A percentile compares a stretch with the other conserved stretches of the same genome.
Conservation (phyloP, 2,113 vertebrate species). For the Sigmodon hispidus region DNA sequence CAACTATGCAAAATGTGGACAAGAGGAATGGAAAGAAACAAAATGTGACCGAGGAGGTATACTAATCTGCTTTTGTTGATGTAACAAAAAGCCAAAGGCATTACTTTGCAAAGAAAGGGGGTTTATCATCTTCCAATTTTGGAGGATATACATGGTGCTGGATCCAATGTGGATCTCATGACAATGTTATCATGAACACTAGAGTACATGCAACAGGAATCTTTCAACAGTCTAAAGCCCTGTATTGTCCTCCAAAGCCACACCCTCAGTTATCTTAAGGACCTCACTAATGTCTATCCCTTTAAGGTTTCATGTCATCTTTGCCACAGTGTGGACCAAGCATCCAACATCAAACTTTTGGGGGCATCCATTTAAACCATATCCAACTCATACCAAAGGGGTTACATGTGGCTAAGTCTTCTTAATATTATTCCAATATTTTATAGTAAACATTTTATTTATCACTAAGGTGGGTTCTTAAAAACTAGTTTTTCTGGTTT, state of each 20-base stretch:
- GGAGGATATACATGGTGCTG: neutral
- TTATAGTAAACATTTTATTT: neutral
- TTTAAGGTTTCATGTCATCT: neutral
- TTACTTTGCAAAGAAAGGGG: neutral
- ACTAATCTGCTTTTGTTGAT: neutral
- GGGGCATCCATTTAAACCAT: neutral
- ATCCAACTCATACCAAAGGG: no score
- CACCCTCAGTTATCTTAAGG: neutral
- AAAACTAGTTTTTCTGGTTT: neutral
- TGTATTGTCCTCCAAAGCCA: no score
- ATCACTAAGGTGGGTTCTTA: neutral
- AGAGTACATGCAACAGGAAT: neutral
- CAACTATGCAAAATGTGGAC: neutral
- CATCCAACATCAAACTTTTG: neutral
- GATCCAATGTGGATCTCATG: neutral
- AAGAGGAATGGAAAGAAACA: neutral
- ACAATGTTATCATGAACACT: neutral
- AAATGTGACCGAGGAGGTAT: neutral
- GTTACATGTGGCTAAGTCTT: neutral
- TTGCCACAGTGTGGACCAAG: neutral
- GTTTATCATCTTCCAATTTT: neutral
- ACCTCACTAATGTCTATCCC: neutral
- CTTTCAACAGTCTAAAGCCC: neutral
- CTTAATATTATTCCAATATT: constrained; percentile 15
- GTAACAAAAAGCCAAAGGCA: neutral